phyloP scores from a whole-genome alignment of 2,797 vertebrate species.

The Enteromius viviparus region DNA sequence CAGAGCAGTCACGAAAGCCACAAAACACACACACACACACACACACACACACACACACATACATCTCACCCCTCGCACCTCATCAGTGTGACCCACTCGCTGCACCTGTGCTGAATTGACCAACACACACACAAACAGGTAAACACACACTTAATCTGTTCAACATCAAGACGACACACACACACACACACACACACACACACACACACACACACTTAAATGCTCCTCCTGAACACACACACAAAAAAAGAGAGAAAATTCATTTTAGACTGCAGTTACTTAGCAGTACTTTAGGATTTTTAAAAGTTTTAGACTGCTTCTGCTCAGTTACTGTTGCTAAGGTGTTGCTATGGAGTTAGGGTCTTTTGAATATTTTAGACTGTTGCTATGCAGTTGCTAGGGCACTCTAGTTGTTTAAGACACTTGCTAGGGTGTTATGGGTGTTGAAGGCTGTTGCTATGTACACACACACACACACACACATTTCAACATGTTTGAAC shows the following conservation, averaged over 20 bases:
- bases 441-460: no score
- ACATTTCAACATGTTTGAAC: not conserved
- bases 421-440: not conserved
- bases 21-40: constrained; percentile 29
- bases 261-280: not conserved
- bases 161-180: not conserved
- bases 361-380: no score
- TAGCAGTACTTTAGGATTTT: no score
- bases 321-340: no score
- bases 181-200: not conserved
- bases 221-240: not conserved
- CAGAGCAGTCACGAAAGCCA: constrained; percentile 73
- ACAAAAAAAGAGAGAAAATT: no score
- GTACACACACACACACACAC: not conserved
- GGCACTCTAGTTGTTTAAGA: no score
- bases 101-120: constrained; percentile 30
- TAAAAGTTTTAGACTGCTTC: no score
- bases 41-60: constrained; percentile 42
- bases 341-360: no score
- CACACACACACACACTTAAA: not conserved
- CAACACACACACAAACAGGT: constrained; percentile 2
- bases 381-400: no score
- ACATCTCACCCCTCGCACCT: constrained; percentile 15
- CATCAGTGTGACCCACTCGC: constrained; percentile 12
- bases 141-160: not conserved